Percentiles rank a stretch among this genome's conserved stretches.
phyloP scores from a whole-genome alignment of 2,113 vertebrate genomes.

The Nyctibius bracteatus region DNA sequence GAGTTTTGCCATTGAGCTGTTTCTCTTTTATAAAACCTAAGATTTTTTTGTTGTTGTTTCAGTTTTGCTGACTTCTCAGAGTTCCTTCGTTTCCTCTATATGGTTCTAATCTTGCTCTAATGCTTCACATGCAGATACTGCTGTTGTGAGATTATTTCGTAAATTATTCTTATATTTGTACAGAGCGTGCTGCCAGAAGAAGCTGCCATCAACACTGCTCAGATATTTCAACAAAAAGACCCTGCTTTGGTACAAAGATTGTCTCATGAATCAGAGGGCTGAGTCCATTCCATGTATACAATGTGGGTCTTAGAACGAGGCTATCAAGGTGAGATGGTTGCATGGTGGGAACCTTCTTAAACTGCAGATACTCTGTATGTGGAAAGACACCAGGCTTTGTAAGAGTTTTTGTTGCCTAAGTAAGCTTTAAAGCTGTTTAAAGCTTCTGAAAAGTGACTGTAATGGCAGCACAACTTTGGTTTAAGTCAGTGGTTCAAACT shows the following conservation, averaged over 20 bases:
- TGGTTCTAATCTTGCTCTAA: background rate
- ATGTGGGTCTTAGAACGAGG: background rate
- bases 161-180: background rate
- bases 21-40: background rate
- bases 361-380: background rate
- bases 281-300: fast-evolving
- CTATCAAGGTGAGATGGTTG: background rate
- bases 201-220: background rate
- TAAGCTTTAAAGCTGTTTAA: background rate
- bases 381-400: background rate
- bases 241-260: background rate
- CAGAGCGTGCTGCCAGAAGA: background rate
- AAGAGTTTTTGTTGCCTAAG: background rate
- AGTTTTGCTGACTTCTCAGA: background rate
- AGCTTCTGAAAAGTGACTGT: background rate
- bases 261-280: background rate
- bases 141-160: background rate
- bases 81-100: background rate
- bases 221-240: background rate
- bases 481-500: background rate
- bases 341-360: background rate
- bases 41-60: background rate
- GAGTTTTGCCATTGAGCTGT: background rate
- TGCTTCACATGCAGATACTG: background rate
- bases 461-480: background rate